These are phyloP conservation scores for Pogonus chalceus DNA, from an alignment of 1,140 invertebrate genomes.

Conservation along the genomic window DNA sequence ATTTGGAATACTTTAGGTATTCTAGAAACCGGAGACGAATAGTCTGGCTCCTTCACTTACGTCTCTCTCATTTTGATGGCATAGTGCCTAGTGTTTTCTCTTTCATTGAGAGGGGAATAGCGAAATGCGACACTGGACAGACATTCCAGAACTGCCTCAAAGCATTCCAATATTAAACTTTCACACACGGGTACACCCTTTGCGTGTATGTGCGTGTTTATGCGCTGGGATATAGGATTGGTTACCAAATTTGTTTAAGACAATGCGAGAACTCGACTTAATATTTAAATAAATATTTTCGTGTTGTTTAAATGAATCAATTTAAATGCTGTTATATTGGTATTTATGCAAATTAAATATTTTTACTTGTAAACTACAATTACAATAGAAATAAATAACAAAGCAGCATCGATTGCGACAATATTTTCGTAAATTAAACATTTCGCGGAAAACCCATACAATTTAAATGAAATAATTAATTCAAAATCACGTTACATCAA, in stretches of 20 bases:
- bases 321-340: background rate
- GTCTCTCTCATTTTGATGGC: too few relatives aligned
- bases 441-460: background rate
- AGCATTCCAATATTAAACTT: conserved; percentile 5
- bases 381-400: too few relatives aligned
- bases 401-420: background rate
- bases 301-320: too few relatives aligned
- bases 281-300: too few relatives aligned
- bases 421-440: background rate
- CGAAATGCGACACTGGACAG: background rate
- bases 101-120: too few relatives aligned
- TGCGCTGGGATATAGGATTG: too few relatives aligned
- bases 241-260: too few relatives aligned
- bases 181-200: background rate
- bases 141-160: background rate
- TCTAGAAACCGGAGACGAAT: too few relatives aligned
- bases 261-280: too few relatives aligned
- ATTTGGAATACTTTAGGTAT: too few relatives aligned
- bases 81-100: too few relatives aligned
- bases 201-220: background rate
- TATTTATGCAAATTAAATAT: background rate
- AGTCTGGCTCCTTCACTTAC: too few relatives aligned
- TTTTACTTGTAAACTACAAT: background rate
- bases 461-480: background rate
- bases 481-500: background rate